Evolutionary conservation across 2,888 invertebrate genomes (phyloP).

Genomic region (Hypena proboscidalis): DNA sequence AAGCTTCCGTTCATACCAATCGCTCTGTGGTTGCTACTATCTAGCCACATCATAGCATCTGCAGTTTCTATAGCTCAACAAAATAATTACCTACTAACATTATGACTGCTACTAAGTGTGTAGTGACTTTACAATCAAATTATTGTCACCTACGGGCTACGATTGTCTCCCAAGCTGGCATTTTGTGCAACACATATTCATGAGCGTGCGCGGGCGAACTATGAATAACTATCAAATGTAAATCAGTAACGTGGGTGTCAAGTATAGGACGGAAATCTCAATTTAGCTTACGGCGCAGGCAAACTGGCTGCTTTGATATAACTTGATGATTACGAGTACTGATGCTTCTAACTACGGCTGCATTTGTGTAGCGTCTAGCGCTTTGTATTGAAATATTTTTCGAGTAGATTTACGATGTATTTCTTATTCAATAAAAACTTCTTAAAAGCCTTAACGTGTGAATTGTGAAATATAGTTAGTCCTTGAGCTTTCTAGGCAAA

Average conservation of each 20-base stretch:
- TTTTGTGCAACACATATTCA: constrained; percentile 48
- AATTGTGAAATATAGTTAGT: too few relatives aligned
- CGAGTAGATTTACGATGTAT: too few relatives aligned
- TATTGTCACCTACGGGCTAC: neutral
- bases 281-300: constrained; percentile 29
- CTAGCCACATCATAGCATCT: too few relatives aligned
- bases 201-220: constrained; percentile 35
- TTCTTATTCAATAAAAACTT: too few relatives aligned
- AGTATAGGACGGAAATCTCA: constrained; percentile 53
- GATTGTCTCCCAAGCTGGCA: constrained; percentile 15
- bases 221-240: constrained; percentile 55
- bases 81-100: too few relatives aligned
- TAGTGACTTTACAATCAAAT: too few relatives aligned
- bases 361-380: neutral
- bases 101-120: too few relatives aligned
- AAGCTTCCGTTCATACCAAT: too few relatives aligned
- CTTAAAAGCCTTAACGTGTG: too few relatives aligned
- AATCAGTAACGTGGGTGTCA: constrained; percentile 55
- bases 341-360: neutral
- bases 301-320: constrained; percentile 2
- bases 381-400: neutral
- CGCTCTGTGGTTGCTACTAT: too few relatives aligned
- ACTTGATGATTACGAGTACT: neutral
- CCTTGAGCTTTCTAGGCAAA: too few relatives aligned
- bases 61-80: too few relatives aligned